A percentile compares a stretch with the other conserved stretches of the same genome.
Conservation (phyloP, 2,113 vertebrate species). For the Elaphurus davidianus region DNA sequence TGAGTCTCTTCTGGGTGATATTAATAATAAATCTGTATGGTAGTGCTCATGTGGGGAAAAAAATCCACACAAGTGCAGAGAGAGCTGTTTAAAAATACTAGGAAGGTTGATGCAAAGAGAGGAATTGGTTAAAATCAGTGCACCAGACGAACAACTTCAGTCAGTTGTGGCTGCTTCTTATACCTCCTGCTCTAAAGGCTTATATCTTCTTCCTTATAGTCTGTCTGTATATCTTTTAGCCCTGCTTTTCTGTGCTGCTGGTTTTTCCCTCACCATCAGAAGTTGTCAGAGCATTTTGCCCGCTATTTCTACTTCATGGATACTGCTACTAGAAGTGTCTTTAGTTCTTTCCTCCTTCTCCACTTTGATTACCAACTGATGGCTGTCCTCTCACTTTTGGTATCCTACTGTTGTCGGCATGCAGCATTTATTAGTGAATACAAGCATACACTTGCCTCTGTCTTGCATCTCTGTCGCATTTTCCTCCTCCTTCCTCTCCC, state of each 20-base stretch:
- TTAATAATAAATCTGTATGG: background rate
- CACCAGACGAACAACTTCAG: background rate
- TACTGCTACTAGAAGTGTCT: background rate
- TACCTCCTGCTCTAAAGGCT: background rate
- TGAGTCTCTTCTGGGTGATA: background rate
- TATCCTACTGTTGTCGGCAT: background rate
- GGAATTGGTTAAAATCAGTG: background rate
- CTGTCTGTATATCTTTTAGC: background rate
- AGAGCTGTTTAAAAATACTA: background rate
- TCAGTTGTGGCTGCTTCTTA: background rate
- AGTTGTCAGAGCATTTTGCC: background rate
- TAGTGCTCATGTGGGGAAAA: background rate
- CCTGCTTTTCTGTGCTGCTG: background rate
- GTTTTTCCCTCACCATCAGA: background rate
- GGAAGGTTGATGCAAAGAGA: background rate
- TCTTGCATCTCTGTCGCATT: background rate
- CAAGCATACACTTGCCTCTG: background rate
- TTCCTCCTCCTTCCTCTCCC: background rate
- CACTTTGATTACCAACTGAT: background rate
- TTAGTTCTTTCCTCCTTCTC: background rate
- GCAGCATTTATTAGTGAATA: constrained; percentile 11
- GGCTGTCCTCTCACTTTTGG: background rate
- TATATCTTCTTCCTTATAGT: background rate
- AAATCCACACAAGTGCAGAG: background rate
- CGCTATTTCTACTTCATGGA: background rate